Base-by-base conservation (phyloP, 1,140 invertebrate genomes). In the Orius insidiosus region DNA sequence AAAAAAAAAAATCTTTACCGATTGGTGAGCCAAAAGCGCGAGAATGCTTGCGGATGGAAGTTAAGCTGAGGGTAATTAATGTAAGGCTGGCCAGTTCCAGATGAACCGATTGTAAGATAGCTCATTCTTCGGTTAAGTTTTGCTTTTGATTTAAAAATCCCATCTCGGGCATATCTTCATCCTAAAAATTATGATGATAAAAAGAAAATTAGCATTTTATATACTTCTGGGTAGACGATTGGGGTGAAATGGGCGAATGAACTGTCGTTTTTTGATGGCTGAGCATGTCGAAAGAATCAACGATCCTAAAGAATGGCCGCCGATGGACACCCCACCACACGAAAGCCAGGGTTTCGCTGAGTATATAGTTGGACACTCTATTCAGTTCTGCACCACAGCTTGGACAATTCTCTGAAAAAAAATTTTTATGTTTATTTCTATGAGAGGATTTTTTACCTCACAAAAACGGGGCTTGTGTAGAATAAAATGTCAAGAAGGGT, bases 1-100 rank as follows among this genome's bases (percentile, higher is more conserved):
- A n/a, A n/a, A n/a, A 11, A 35, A 42, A 19, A 40, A 46, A 45
- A 19, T 14, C 50, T 52, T 65, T 60, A 78, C 79, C 82, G 53
- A 96, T 89, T 9, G 93, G 93, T 52, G 89, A 95, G 0, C 94
- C 94, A n/a, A 97, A 60, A 0, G 92, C 89, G 64, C n/a, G 95
- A 97, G 54, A 96, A 83, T 6, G 80, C 77, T 52, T 70, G 71
- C 0, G 88, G 86, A 34, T 74, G 58, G 63, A 97, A 97, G 47
- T 72, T 67, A 2, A 98, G 64, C 41, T 74, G 68, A 0, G 85
- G 82, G 59, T 89, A 92, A 16, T 67, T 65, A 47, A 89, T 78
- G 47, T 66, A 72, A 0, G 84, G 79, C 49, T 90, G 85, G 0
- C 86, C 87, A 6, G 85, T 88, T 1, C 86, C 88, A 11, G 78